These are phyloP conservation scores for Centropristis striata DNA, from an alignment of 2,113 vertebrate genomes.

Conservation along the genomic window DNA sequence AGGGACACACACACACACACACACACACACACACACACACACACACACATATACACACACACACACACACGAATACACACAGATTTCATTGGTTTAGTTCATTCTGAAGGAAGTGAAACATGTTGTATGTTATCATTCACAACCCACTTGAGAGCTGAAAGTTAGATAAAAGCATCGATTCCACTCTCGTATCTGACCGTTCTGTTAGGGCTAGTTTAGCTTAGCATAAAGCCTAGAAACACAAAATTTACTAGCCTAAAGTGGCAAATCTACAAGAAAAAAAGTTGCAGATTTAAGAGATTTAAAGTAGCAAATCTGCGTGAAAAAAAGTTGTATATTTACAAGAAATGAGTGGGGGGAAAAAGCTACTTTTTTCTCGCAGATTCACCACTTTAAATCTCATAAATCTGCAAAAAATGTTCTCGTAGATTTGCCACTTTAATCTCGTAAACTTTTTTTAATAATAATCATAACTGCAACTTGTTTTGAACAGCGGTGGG, in stretches of 20 bases:
- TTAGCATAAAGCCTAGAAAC: background rate
- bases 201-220: background rate
- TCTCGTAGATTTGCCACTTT: too few species aligned
- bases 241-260: background rate
- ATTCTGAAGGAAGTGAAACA: conserved; percentile 6
- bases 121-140: background rate
- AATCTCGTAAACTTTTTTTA: too few species aligned
- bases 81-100: background rate
- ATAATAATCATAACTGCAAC: too few species aligned
- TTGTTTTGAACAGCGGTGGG: too few species aligned
- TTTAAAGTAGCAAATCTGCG: too few species aligned
- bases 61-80: conserved; percentile 14
- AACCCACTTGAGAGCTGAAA: background rate
- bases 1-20: conserved; percentile 51
- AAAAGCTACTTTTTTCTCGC: too few species aligned
- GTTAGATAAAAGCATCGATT: background rate
- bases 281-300: too few species aligned
- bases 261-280: too few species aligned
- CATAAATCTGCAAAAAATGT: too few species aligned
- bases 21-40: conserved; percentile 7
- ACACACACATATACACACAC: conserved; percentile 46
- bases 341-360: too few species aligned
- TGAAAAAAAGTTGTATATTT: too few species aligned
- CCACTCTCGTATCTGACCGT: background rate
- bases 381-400: too few species aligned